Base-by-base conservation (phyloP, 2,888 invertebrate species). In the Marasmarcha lunaedactyla region DNA sequence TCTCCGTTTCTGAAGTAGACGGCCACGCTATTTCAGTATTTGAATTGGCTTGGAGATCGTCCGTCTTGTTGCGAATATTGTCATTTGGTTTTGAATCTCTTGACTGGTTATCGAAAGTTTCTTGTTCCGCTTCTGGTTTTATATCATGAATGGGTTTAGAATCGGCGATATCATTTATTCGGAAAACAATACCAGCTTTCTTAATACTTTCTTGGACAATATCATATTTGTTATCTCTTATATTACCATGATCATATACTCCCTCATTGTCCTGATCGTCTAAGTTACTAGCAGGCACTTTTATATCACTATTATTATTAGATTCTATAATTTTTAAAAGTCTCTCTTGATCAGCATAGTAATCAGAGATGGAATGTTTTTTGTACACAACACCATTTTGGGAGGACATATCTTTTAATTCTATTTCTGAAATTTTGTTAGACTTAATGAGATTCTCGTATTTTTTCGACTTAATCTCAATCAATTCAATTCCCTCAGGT, bases 321-420 rank as follows among this genome's bases (percentile, higher is more conserved):
- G 42, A 43, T 50, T 61, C 51, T 40, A 71, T 52, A 14, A 50
- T 55, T 37, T 55, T 39, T 13, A 71, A 44, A 20, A 72, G 45
- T 39, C 57, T 61, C 35, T 63, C 49, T 54, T 71, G 71, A 13
- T 55, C 50, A 26, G 52, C 52, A 34, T 66, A 52, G 51, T 59
- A 71, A 42, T 59, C 46, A 10, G 54, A 53, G 49, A 65, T 67
- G 10, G 57, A 50, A 40, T 5, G 1, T 15, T 20, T 35, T 9
- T 41, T 42, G 35, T 40, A 40, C 26, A 39, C 40, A 38, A 14
- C 14, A 26, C 14, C 10, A 15, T 2, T 15, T 38, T 14, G 14
- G 1, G 15, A n/a, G 4, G 34, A 30, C 4, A 44, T n/a, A 9
- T 43, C 45, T 27, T 15, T 14, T 30, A 58, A 41, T 39, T 58